Base-by-base conservation (phyloP, 1,140 invertebrate genomes). In the Varroa destructor region DNA sequence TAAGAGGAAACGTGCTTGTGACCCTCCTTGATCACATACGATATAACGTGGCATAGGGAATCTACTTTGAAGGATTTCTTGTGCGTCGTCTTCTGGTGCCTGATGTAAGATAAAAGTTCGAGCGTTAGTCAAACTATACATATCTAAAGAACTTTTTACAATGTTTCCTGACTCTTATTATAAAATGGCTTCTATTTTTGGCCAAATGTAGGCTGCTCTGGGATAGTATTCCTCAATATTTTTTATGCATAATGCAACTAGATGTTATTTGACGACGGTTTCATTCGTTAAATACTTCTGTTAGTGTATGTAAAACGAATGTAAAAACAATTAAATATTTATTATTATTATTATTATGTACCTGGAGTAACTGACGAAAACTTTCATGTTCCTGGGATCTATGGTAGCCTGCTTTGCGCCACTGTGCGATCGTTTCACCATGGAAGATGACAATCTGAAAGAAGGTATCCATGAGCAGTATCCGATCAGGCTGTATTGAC, bases 371-470 rank as follows among this genome's bases (percentile, higher is more conserved):
- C 78, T 98, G 93, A 75, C 89, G 89, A 80, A 99, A 98, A 79
- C 95, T 95, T 76, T 93, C 93, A 80, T 99, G 98, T 78, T 98
- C 93, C 2, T 93, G 88, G 83, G 93, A 87, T 75, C 97, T 89
- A 77, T 99, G 93, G 81, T 97, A 99, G 71, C 91, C 89, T 6
- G 89, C 84, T 56, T 90, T 89, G 74, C 91, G 85, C 96, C 96
- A 99, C 77, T 93, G 89, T 37, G 91, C 93, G 79, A 99, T 97
- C 14, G 93, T 97, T 84, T 98, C 94, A 82, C 97, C 97, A 78
- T 97, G 93, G 81, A 97, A 99, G 77, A 99, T 99, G 37, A 99
- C 86, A 77, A 99, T 95, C 79, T 99, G 95, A 86, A 99, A 99
- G 82, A 99, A 99, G 4, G 96, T 99, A 79, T 99, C 97, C 93